Base-by-base conservation (phyloP, 2,113 vertebrate genomes). In the Aldabrachelys gigantea region DNA sequence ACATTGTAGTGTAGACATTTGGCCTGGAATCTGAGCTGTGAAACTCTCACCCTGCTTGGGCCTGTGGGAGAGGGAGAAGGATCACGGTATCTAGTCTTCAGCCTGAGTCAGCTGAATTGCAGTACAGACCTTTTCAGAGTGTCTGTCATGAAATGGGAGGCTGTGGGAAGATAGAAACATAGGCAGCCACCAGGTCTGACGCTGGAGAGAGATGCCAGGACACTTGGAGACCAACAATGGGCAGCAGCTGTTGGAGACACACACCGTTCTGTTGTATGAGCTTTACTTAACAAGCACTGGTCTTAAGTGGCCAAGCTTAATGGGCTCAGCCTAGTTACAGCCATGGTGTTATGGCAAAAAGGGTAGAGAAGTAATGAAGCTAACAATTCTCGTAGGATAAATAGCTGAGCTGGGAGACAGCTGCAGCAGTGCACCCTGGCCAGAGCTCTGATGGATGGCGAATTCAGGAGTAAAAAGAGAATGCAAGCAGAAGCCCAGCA, bases 251-350 rank as follows among this genome's bases (percentile, higher is more conserved):
- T 54, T 44, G 24, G 6, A 47, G 21, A 24, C 90, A n/a, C 72
- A 12, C 3, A 2, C 75, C 78, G 91, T 84, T 17, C 85, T 57
- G 35, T 19, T n/a, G 8, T 50, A n/a, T n/a, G 31, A 89, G 22
- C 75, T 94, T 29, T 5, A 12, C 50, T 81, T 84, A 88, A 29
- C 35, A 10, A 1, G 35, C 62, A 4, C 62, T n/a, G 62, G 7
- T 69, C 31, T 78, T 24, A 24, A 41, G 8, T 10, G 56, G 35
- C 22, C 10, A 13, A 29, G 5, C 1, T 0, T 44, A 2, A 8
- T 88, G 54, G 35, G 29, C 59, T 82, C n/a, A 81, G 59, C 31
- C 10, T 88, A 4, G 2, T 7, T 80, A 56, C 17, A 1, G n/a
- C 5, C 14, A 65, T 7, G 31, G 29, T 35, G 5, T 52, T 53